A percentile compares a stretch with the other conserved stretches of the same genome.
Evolutionary conservation across 2,113 vertebrate genomes (phyloP).

Genomic region (Meleagris gallopavo): DNA sequence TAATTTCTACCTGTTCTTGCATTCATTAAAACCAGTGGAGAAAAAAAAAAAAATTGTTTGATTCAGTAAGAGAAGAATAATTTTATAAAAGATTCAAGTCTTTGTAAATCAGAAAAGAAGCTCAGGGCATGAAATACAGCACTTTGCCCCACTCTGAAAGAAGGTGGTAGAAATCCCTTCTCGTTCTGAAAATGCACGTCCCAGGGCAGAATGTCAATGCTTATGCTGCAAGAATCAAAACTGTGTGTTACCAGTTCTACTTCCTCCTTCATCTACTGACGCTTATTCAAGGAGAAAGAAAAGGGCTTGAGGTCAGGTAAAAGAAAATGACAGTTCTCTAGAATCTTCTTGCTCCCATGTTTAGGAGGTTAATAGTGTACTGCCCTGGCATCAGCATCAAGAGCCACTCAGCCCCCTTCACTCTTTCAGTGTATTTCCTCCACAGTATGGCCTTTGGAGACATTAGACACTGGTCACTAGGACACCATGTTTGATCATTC

Average conservation of each 20-base stretch:
- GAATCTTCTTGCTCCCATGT: background rate
- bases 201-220: background rate
- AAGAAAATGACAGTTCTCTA: background rate
- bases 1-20: background rate
- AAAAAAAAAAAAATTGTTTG: background rate
- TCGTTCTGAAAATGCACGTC: background rate
- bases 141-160: background rate
- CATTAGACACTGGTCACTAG: background rate
- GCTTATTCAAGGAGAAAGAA: background rate
- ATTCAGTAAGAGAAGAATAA: background rate
- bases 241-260: background rate
- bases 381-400: background rate
- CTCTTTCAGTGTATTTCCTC: background rate
- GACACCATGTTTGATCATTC: background rate
- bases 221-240: background rate
- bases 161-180: background rate
- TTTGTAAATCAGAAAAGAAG: background rate
- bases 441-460: background rate
- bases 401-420: background rate
- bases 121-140: background rate
- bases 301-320: background rate
- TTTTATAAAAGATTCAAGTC: background rate
- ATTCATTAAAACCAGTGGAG: background rate
- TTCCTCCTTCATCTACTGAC: background rate
- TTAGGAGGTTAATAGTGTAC: background rate